These are phyloP conservation scores for Mylabris phalerata DNA, from an alignment of 1,140 invertebrate species.

Conservation along the genomic window DNA sequence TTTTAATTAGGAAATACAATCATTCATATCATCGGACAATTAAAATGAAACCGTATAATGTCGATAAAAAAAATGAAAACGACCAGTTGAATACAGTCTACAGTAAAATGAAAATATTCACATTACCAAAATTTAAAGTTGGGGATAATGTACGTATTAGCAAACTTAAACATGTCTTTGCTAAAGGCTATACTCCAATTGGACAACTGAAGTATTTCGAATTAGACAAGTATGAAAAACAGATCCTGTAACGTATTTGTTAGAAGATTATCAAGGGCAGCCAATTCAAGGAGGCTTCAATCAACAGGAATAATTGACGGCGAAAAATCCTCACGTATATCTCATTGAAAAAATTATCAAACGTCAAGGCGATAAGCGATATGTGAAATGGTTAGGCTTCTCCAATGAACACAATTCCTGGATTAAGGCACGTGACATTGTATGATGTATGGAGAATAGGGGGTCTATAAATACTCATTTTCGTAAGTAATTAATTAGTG, in stretches of 20 bases:
- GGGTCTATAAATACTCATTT: no score
- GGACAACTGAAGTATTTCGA: slow-evolving; percentile 8
- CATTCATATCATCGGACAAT: not conserved
- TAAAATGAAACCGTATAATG: not conserved
- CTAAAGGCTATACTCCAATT: slow-evolving; percentile 19
- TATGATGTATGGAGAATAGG: no score
- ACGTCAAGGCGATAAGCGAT: slow-evolving; percentile 5
- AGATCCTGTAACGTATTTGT: slow-evolving; percentile 25
- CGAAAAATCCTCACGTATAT: slow-evolving; percentile 32
- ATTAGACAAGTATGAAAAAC: slow-evolving; percentile 24
- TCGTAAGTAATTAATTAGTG: not conserved
- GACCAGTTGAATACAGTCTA: not conserved
- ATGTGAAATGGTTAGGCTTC: slow-evolving; percentile 30
- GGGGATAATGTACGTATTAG: slow-evolving; percentile 8
- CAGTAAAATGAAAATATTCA: not conserved
- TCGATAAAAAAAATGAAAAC: not conserved
- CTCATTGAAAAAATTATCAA: slow-evolving; percentile 26
- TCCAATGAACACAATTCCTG: no score
- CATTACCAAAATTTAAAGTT: slow-evolving; percentile 8
- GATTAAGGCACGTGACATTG: no score
- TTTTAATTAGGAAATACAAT: not conserved
- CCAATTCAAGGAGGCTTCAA: slow-evolving; percentile 32
- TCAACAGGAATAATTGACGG: slow-evolving; percentile 27
- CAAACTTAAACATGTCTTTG: slow-evolving; percentile 20
- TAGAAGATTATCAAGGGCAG: slow-evolving; percentile 15